phyloP scores from a whole-genome alignment of 2,888 invertebrate species.

The Urechis unicinctus region DNA sequence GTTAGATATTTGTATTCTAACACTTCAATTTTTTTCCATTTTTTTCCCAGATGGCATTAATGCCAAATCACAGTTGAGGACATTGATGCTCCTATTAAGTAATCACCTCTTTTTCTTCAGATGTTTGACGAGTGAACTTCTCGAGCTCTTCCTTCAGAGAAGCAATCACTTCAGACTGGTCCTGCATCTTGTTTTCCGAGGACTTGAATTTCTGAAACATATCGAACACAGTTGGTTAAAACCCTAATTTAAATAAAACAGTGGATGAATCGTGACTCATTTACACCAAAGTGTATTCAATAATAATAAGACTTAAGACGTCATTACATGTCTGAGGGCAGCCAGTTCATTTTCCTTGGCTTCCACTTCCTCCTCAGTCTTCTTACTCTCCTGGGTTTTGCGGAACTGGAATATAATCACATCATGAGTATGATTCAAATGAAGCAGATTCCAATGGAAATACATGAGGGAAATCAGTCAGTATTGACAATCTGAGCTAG shows the following conservation, averaged over 20 bases:
- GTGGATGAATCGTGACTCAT: neutral
- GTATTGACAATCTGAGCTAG: too few species aligned
- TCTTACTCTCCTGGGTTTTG: slow-evolving; percentile 19
- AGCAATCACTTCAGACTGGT: slow-evolving; percentile 33
- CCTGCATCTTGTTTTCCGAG: slow-evolving; percentile 38
- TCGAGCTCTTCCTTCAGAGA: slow-evolving; percentile 39
- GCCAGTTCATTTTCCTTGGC: slow-evolving; percentile 44
- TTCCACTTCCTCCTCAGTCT: slow-evolving; percentile 32
- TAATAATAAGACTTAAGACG: neutral
- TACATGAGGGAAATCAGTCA: too few species aligned
- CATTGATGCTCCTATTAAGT: neutral
- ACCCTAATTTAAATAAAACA: neutral
- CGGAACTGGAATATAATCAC: too few species aligned
- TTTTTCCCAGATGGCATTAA: neutral
- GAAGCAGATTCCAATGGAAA: too few species aligned
- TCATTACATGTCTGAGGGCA: slow-evolving; percentile 40
- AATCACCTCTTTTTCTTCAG: slow-evolving; percentile 8
- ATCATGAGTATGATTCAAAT: too few species aligned
- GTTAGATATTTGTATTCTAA: neutral
- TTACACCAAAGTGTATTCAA: too few species aligned
- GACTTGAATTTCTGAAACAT: slow-evolving; percentile 40
- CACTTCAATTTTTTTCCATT: neutral
- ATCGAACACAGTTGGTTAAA: neutral
- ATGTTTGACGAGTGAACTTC: slow-evolving; percentile 24
- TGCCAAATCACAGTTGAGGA: neutral